phyloP scores from a whole-genome alignment of 2,888 invertebrate genomes.

The Selenia dentaria region DNA sequence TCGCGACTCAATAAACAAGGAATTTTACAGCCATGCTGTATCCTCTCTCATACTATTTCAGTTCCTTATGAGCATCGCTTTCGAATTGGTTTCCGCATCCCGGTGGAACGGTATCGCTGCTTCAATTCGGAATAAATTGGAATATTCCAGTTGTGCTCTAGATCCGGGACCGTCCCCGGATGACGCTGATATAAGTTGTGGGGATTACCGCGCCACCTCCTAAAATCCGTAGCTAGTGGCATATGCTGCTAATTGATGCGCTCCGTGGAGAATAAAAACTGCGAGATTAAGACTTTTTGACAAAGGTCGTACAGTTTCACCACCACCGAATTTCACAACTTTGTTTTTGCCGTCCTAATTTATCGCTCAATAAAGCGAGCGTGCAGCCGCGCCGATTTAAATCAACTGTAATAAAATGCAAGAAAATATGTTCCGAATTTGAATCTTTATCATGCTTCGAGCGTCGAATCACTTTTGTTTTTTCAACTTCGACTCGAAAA shows the following conservation, averaged over 20 bases:
- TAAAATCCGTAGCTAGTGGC: conserved; percentile 65
- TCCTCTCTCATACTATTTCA: conserved; percentile 34
- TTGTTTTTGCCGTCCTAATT: conserved; percentile 31
- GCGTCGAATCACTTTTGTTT: conserved; percentile 52
- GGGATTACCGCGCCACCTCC: conserved; percentile 60
- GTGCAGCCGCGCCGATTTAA: conserved; percentile 33
- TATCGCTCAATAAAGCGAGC: conserved; percentile 27
- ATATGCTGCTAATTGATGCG: conserved; percentile 76
- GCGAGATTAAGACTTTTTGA: conserved; percentile 55
- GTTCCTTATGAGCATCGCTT: conserved; percentile 42
- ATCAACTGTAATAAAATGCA: conserved; percentile 39
- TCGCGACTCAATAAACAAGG: conserved; percentile 40
- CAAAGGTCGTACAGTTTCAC: conserved; percentile 27
- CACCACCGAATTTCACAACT: conserved; percentile 28
- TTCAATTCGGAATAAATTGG: conserved; percentile 36
- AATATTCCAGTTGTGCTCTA: conserved; percentile 47
- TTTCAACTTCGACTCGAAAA: conserved; percentile 40
- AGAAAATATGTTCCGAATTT: conserved; percentile 45
- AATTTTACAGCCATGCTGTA: conserved; percentile 41
- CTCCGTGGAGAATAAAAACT: conserved; percentile 70
- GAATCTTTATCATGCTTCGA: conserved; percentile 37
- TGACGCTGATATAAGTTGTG: conserved; percentile 51
- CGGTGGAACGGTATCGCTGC: conserved; percentile 27
- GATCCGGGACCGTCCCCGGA: conserved; percentile 42
- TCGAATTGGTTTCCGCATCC: conserved; percentile 42